Conservation (phyloP, 2,888 invertebrate species). For the Drosophila sordidula region DNA sequence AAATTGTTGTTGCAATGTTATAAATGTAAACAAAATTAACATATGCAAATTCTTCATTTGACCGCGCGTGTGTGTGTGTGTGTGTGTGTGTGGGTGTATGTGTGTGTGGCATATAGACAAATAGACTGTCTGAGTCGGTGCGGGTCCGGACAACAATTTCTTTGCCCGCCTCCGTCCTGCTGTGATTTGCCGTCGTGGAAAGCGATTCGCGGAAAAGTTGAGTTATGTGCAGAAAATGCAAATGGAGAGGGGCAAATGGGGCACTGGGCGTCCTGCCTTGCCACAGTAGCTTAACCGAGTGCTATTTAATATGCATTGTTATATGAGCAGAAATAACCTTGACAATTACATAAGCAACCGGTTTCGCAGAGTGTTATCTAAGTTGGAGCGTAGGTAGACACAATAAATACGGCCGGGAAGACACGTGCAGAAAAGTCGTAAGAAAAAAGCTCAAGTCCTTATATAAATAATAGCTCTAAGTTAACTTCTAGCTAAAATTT, state of each 20-base stretch:
- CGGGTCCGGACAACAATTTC: neutral
- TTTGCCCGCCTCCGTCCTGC: neutral
- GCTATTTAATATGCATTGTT: slow-evolving; percentile 66
- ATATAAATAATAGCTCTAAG: too few species aligned
- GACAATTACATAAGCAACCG: slow-evolving; percentile 53
- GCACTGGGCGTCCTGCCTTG: slow-evolving; percentile 14
- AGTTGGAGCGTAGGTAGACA: neutral
- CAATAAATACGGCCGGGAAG: slow-evolving; percentile 9
- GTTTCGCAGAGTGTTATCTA: slow-evolving; percentile 11
- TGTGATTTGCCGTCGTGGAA: slow-evolving; percentile 15
- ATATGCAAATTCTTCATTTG: slow-evolving; percentile 71
- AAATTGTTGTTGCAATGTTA: slow-evolving; percentile 75
- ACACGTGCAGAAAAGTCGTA: slow-evolving; percentile 5
- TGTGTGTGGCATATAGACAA: slow-evolving; percentile 48
- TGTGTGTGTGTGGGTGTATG: neutral
- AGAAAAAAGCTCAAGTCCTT: too few species aligned
- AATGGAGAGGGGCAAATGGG: slow-evolving; percentile 34
- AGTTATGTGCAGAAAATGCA: slow-evolving; percentile 66
- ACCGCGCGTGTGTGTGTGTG: slow-evolving; percentile 26
- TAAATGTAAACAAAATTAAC: slow-evolving; percentile 79
- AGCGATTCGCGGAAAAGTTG: slow-evolving; percentile 40
- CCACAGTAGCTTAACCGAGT: slow-evolving; percentile 5
- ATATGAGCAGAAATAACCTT: slow-evolving; percentile 52
- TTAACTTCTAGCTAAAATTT: too few species aligned
- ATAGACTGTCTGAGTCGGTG: slow-evolving; percentile 47